Percentiles rank a stretch among this genome's conserved stretches.
Conservation (phyloP, 2,113 vertebrate species). For the Irena cyanogastra region DNA sequence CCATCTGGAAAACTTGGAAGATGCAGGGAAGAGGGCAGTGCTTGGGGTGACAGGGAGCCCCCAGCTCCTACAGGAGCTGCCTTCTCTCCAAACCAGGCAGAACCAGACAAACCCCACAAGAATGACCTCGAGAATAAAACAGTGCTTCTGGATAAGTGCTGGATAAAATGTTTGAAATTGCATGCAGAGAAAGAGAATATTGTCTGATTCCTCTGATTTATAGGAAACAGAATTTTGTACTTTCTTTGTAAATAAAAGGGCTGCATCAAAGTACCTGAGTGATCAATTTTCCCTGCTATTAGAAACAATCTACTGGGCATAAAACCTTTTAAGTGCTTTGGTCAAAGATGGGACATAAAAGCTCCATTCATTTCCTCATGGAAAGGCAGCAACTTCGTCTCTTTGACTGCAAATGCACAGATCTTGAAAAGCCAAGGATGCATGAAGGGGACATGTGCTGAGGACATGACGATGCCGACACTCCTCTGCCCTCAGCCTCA, state of each 20-base stretch:
- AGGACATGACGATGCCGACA: neutral
- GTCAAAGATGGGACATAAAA: slow-evolving; percentile 5
- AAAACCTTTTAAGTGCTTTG: slow-evolving; percentile 36
- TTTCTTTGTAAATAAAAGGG: slow-evolving; percentile 30
- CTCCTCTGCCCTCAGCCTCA: neutral
- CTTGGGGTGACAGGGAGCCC: neutral
- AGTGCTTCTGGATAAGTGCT: slow-evolving; percentile 2
- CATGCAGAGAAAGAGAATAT: neutral
- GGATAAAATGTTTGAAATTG: slow-evolving; percentile 17
- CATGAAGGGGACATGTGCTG: neutral
- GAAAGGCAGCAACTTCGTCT: neutral
- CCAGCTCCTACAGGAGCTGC: neutral
- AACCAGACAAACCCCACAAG: neutral
- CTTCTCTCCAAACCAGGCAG: neutral
- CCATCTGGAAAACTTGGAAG: neutral
- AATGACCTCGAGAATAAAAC: neutral
- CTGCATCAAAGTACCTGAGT: neutral
- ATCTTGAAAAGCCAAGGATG: neutral
- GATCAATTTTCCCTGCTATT: slow-evolving; percentile 51
- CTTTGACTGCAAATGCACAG: neutral
- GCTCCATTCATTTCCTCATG: neutral
- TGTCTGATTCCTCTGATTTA: neutral
- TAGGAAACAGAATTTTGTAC: slow-evolving; percentile 8
- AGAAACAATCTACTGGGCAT: slow-evolving; percentile 4
- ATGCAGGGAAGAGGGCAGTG: neutral